These are phyloP conservation scores for Mus caroli DNA, from an alignment of 2,797 vertebrate species.

Conservation along the genomic window DNA sequence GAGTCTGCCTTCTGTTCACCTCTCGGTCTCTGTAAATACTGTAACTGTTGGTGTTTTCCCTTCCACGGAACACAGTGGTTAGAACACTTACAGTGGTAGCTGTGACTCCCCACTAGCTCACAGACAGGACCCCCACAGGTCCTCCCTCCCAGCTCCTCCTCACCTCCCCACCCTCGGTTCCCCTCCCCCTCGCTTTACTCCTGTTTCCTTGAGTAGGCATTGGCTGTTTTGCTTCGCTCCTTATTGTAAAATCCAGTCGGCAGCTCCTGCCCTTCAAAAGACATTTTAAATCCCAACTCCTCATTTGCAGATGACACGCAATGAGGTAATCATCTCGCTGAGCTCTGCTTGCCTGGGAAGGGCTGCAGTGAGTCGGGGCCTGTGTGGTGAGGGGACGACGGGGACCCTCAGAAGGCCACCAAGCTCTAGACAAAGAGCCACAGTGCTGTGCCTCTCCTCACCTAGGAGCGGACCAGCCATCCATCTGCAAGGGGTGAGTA, in stretches of 20 bases:
- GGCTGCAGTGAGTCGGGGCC: neutral
- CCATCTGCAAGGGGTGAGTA: neutral
- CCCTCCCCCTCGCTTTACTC: neutral
- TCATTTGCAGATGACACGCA: conserved; percentile 75
- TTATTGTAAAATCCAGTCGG: conserved; percentile 55
- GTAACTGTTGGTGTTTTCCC: neutral
- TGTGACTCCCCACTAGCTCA: neutral
- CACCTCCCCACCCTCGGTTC: neutral
- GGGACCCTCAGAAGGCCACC: neutral
- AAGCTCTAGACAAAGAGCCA: neutral
- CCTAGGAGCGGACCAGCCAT: neutral
- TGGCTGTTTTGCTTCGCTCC: neutral
- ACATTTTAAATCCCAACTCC: conserved; percentile 71
- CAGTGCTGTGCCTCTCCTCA: neutral
- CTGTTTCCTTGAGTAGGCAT: neutral
- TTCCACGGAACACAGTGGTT: neutral
- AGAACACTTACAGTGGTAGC: neutral
- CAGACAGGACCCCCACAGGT: neutral
- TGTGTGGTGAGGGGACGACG: neutral
- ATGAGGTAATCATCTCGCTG: conserved; percentile 72
- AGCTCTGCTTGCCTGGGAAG: conserved; percentile 25
- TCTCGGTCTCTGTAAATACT: neutral
- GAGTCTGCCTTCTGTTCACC: neutral
- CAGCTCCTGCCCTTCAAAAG: conserved; percentile 70
- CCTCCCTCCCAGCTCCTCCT: neutral